A percentile compares a stretch with the other conserved stretches of the same genome.
Conservation (phyloP, 1,140 invertebrate species). For the Tetramorium alpestre region DNA sequence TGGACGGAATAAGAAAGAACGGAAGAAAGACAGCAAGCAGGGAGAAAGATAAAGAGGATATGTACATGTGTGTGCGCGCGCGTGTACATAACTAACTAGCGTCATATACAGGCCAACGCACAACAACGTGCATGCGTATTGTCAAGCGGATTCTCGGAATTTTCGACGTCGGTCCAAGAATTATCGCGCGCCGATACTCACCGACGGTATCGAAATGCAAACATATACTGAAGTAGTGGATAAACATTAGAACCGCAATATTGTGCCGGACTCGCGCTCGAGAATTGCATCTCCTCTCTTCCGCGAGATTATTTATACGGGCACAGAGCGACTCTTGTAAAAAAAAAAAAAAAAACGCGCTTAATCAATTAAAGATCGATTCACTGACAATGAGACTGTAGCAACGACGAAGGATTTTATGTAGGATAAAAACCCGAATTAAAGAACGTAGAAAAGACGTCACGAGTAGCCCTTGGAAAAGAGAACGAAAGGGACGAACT, state of each 20-base stretch:
- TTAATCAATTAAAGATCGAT: neutral
- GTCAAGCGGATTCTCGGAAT: slow-evolving; percentile 22
- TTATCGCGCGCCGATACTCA: slow-evolving; percentile 17
- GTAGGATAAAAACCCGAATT: neutral
- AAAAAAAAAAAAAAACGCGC: neutral
- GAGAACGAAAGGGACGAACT: neutral
- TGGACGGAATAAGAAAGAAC: slow-evolving; percentile 52
- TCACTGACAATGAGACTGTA: no score
- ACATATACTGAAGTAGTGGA: neutral
- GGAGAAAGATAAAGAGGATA: slow-evolving; percentile 20
- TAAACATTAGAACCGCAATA: slow-evolving; percentile 19
- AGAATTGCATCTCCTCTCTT: neutral
- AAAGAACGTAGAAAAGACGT: neutral
- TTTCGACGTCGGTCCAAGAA: slow-evolving; percentile 28
- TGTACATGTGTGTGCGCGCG: neutral
- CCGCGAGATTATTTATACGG: neutral
- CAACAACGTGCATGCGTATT: neutral
- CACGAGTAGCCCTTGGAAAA: neutral
- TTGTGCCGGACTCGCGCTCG: neutral
- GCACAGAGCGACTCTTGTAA: no score
- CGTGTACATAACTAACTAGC: neutral
- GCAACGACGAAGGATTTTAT: neutral
- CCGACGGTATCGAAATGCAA: slow-evolving; percentile 25
- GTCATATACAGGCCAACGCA: neutral
- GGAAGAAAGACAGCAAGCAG: slow-evolving; percentile 22